Evolutionary conservation across 2,113 vertebrate genomes (phyloP), one percentile per base, ranked within the genome.

Genomic region (Cephalopholis sonnerati): DNA sequence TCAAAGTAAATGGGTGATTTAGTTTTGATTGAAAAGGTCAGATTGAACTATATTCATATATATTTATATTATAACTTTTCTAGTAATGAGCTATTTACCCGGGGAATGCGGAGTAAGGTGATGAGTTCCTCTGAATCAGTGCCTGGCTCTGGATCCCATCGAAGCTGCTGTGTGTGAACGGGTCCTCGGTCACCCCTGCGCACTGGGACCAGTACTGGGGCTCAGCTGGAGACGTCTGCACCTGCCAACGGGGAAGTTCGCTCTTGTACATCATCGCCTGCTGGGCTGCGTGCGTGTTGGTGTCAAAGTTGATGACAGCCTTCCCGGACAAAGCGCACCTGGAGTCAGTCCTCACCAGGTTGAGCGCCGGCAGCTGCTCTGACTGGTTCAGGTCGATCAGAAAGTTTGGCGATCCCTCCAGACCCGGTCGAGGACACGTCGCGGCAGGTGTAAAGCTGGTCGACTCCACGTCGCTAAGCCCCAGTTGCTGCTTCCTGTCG

Each of bases 191-290:
- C 36, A 55, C 20, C 13, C 77, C 88, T 3, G 81, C 2, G 13
- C 92, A 51, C 71, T 92, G 95, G 55, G 89, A 90, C 96, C 95
- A 95, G 74, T 88, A 91, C 44, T 91, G 92, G 6, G 87, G 15
- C n/a, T 94, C 88, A 4, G 86, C 32, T 0, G 80, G 58, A 10
- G 84, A 68, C 13, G 76, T 62, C 48, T 91, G 93, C 57, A 86
- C 70, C 44, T 88, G 75, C 93, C 94, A 95, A 17, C 91, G 90
- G 6, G 83, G 32, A 20, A 64, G n/a, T 9, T 94, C 94, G 46
- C n/a, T 89, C 87, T 91, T 95, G 62, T 75, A 92, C 85, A 91
- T 63, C 17, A 85, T 5, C 67, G 90, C 6, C 24, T 70, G 62
- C 24, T 68, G 58, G 1, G 66, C 17, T 4, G 85, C 11, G 39